Conservation (phyloP, 2,888 invertebrate species). For the Drosophila merina region DNA sequence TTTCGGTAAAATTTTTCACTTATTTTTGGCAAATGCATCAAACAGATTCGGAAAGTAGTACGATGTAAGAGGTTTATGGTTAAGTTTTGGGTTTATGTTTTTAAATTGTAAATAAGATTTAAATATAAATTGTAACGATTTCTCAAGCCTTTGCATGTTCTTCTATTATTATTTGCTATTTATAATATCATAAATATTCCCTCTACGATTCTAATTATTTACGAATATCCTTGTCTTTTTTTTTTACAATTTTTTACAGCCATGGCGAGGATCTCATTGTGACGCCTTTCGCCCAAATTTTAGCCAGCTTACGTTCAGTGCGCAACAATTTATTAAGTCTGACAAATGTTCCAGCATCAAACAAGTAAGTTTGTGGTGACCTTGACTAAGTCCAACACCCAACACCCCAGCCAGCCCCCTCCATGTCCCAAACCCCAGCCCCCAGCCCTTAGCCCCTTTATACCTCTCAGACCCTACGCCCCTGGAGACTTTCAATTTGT, state of each 20-base stretch:
- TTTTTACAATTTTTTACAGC: conserved; percentile 74
- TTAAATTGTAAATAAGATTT: conserved; percentile 20
- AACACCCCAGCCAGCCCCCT: not conserved
- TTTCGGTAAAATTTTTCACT: conserved; percentile 18
- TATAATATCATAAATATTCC: not conserved
- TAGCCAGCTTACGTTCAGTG: conserved; percentile 99
- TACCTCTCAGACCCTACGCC: not conserved
- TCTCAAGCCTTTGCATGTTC: not conserved
- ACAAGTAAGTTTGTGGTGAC: conserved; percentile 87
- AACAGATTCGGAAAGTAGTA: conserved; percentile 7
- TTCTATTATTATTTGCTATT: not conserved
- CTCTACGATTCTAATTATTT: not conserved
- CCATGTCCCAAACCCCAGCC: not conserved
- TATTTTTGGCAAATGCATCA: conserved; percentile 34
- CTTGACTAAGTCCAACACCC: conserved; percentile 34
- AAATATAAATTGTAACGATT: not conserved
- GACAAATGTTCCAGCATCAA: conserved; percentile 92
- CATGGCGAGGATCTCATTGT: conserved; percentile 99
- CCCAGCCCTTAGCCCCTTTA: not conserved
- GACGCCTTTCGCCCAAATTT: conserved; percentile 99
- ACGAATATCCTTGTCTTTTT: too few relatives aligned
- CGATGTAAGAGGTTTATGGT: conserved; percentile 17
- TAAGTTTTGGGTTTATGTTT: conserved; percentile 9
- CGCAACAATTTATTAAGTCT: conserved; percentile 98
- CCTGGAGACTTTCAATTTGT: conserved; percentile 27